Evolutionary conservation across 2,113 vertebrate species (phyloP).

Genomic region (Callithrix jacchus): DNA sequence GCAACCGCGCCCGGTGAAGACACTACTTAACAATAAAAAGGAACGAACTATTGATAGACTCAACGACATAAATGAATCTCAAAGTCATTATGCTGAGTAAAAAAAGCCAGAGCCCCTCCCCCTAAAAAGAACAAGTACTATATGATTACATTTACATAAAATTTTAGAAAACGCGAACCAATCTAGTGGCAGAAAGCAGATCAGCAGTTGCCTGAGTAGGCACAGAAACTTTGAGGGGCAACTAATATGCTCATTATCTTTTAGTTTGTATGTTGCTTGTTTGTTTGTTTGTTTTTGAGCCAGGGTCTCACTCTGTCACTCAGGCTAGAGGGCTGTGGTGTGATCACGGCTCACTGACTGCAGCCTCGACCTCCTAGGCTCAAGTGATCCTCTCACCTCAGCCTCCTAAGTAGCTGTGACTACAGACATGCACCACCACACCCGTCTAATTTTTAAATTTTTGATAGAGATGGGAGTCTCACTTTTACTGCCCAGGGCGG

Average conservation of each 20-base stretch:
- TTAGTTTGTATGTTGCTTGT: too few relatives aligned
- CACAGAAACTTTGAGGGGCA: neutral
- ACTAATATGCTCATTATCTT: neutral
- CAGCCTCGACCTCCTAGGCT: too few relatives aligned
- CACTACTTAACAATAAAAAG: neutral
- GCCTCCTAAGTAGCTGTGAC: too few relatives aligned
- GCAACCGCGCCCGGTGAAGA: neutral
- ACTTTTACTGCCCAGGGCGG: too few relatives aligned
- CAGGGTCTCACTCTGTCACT: too few relatives aligned
- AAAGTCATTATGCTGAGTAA: neutral
- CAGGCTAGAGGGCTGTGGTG: too few relatives aligned
- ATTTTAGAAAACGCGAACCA: neutral
- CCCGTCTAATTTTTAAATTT: too few relatives aligned
- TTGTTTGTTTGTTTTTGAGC: too few relatives aligned
- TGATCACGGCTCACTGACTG: too few relatives aligned
- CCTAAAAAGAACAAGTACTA: neutral
- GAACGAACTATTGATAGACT: neutral
- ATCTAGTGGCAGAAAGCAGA: neutral
- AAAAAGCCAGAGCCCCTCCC: neutral
- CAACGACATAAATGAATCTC: neutral
- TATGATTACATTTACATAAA: neutral
- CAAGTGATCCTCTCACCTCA: too few relatives aligned
- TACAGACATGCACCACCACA: too few relatives aligned
- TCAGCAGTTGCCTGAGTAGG: neutral
- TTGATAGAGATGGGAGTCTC: too few relatives aligned